Base-by-base conservation (phyloP, 2,797 vertebrate species). In the Sebastes iracundus region DNA sequence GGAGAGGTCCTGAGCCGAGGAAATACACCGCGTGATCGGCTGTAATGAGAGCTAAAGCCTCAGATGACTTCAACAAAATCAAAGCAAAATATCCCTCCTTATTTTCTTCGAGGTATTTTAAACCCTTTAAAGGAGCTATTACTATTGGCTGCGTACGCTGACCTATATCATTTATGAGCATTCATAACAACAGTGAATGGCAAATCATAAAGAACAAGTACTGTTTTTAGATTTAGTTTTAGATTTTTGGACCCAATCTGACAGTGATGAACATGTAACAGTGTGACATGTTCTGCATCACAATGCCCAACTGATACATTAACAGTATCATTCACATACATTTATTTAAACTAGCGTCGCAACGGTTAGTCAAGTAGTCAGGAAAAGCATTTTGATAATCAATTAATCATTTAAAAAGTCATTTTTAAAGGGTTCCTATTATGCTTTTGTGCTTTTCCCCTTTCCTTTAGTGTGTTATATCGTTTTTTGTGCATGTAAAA, bases 11-110 rank as follows among this genome's bases (percentile, higher is more conserved):
- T 1, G 56, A 82, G 83, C 75, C 58, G 22, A 73, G 52, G 66
- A 87, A 79, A 78, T 13, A 20, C 71, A 30, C 66, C 35, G 38
- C 22, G 9, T 62, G 72, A 79, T 53, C 16, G 35, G n/a, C 70
- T 62, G 72, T 71, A 85, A 87, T 72, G 75, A 81, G 70, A 75
- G n/a, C 35, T 22, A 55, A 68, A 70, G 61, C 60, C 79, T 71
- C 78, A 28, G 63, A 88, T 75, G 78, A 83, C 72, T 68, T 83
- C 60, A 74, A 22, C 52, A 12, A 68, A 82, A 84, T 73, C 62
- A 76, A 78, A 81, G 68, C 60, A 69, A 84, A 72, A 53, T 7
- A n/a, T 22, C 11, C 33, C 53, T 77, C 72, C 62, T 85, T 75
- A 82, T 69, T 77, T 70, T 56, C 66, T 72, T 71, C 28, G 23